phyloP scores from a whole-genome alignment of 35 echinoderm and acorn worm species.

The Ptychodera flava region DNA sequence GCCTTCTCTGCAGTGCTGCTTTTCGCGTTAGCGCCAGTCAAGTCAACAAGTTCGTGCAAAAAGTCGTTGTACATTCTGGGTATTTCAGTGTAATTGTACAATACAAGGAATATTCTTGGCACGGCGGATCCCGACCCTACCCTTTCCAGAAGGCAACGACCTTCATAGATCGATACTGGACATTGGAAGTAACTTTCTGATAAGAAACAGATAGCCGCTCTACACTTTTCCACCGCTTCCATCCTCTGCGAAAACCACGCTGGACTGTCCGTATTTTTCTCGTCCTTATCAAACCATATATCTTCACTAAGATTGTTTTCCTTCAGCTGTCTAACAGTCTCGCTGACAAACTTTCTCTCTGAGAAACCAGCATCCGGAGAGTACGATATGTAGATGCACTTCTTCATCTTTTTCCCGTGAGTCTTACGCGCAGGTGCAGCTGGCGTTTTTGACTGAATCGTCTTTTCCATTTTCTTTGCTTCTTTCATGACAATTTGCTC shows the following conservation, averaged over 20 bases:
- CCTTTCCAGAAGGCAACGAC: slow-evolving; percentile 65
- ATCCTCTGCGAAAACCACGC: slow-evolving; percentile 94
- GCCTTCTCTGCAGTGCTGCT: slow-evolving; percentile 79
- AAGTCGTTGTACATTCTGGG: slow-evolving; percentile 50
- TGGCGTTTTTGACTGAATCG: not conserved
- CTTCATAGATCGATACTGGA: slow-evolving; percentile 82
- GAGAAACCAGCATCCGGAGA: slow-evolving; percentile 84
- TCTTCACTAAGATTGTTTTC: slow-evolving; percentile 90
- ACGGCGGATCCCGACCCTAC: slow-evolving; percentile 28
- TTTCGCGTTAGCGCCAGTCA: slow-evolving; percentile 28
- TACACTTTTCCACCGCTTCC: slow-evolving; percentile 82
- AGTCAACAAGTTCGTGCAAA: slow-evolving; percentile 49
- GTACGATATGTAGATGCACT: slow-evolving; percentile 90
- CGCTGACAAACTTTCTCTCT: slow-evolving; percentile 80
- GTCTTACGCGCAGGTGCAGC: not conserved
- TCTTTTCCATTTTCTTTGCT: slow-evolving; percentile 5
- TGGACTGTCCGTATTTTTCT: slow-evolving; percentile 78
- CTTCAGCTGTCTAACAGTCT: slow-evolving; percentile 73
- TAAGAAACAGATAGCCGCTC: slow-evolving; percentile 75
- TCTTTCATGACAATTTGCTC: not conserved
- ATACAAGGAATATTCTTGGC: slow-evolving; percentile 76
- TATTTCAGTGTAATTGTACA: slow-evolving; percentile 55
- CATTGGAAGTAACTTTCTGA: slow-evolving; percentile 89
- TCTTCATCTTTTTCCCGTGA: slow-evolving; percentile 62
- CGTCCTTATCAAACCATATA: slow-evolving; percentile 98